Evolutionary conservation across 2,113 vertebrate species (phyloP), one percentile per base, ranked within the genome.

Genomic region (Actinemys pallida): DNA sequence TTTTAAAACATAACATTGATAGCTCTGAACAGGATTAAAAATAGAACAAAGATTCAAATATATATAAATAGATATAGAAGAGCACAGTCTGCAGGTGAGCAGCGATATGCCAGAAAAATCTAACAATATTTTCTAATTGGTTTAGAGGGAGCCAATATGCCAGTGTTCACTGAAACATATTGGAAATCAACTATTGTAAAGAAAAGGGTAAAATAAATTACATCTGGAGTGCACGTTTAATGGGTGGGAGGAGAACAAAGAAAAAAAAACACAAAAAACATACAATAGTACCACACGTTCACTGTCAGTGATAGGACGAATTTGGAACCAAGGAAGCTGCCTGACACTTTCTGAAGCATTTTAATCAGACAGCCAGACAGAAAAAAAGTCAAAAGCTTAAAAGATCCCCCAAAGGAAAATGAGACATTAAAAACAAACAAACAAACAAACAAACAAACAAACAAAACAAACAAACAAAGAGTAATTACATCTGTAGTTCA

Each of bases 401-500:
- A 62, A 62, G 12, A 3, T 13, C 22, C 22, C 12, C 10, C 39
- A 25, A 3, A 13, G 88, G 59, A 95, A 20, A 87, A 86, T 31
- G 81, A 94, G 54, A 14, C 83, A 86, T 35, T 97, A 29, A 65
- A 94, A 93, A 12, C 39, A 39, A 25, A 56, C 49, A 50, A 50
- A 50, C 12, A 11, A 56, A 25, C 57, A 31, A 45, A 50, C 12
- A 11, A 56, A 25, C 57, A 31, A 45, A 45, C 5, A 45, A 75
- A 56, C 12, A 11, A 56, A 25, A 50, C 12, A 11, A 56, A 25
- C 57, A 31, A 45, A 45, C 5, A 45, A 75, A 56, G 88, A 88
- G 69, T 92, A 94, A 93, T 78, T 95, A 89, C 82, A 91, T 94
- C 59, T 88, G 62, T 84, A n/a, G 62, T 87, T 92, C 89, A 90